Evolutionary conservation across 2,113 vertebrate genomes (phyloP).

Genomic region (Hypocryptadius cinnamomeus): DNA sequence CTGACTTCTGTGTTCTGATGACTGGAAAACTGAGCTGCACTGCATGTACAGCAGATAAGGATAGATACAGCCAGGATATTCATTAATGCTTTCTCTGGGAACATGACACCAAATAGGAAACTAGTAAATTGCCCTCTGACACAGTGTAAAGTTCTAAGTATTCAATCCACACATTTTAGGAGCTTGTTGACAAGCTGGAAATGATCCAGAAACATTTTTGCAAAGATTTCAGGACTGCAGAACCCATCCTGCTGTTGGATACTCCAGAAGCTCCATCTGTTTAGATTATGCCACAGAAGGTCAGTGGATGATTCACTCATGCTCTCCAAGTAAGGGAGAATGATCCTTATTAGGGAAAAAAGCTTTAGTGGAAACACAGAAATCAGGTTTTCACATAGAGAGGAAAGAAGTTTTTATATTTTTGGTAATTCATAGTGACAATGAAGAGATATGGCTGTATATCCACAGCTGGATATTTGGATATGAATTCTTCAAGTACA

Average conservation of each 20-base stretch:
- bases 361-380: not conserved
- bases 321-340: not conserved
- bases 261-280: not conserved
- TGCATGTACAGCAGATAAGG: not conserved
- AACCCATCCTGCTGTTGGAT: not conserved
- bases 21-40: not conserved
- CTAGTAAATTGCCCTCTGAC: not conserved
- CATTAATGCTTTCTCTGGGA: not conserved
- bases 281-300: not conserved
- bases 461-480: not conserved
- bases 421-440: not conserved
- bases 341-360: not conserved
- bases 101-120: not conserved
- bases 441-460: not conserved
- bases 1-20: not conserved
- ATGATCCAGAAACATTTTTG: slow-evolving; percentile 1
- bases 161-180: not conserved
- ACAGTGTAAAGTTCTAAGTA: not conserved
- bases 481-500: too few relatives aligned
- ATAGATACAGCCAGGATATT: not conserved
- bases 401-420: not conserved
- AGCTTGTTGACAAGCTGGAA: slow-evolving; percentile 6
- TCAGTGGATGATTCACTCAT: not conserved
- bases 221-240: not conserved
- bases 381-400: not conserved